Evolutionary conservation across 2,797 vertebrate species (phyloP).

Genomic region (Tenualosa ilisha): DNA sequence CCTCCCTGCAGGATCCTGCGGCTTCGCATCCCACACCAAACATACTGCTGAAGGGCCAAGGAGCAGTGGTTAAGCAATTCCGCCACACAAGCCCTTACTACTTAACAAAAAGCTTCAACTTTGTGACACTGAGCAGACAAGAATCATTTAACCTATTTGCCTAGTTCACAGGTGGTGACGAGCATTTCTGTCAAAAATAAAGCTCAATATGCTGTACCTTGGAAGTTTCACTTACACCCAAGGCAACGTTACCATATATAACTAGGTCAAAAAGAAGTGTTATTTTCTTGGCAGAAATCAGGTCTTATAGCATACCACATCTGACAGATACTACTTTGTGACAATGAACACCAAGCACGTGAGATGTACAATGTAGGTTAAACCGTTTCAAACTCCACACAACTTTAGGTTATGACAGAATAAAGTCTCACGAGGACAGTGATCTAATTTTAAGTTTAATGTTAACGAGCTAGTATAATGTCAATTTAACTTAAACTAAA

Average conservation of each 20-base stretch:
- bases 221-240: background rate
- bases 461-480: background rate
- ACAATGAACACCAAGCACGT: conserved; percentile 69
- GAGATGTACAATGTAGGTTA: conserved; percentile 31
- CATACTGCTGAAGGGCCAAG: background rate
- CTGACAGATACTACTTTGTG: background rate
- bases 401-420: background rate
- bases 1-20: conserved; percentile 5
- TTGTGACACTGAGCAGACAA: background rate
- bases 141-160: background rate
- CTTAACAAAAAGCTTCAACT: background rate
- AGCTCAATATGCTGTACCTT: background rate
- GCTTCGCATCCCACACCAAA: conserved; percentile 13
- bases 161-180: background rate
- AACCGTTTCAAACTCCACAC: background rate
- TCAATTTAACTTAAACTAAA: background rate
- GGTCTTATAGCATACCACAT: background rate
- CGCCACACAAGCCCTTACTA: conserved; percentile 45
- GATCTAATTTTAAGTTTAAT: background rate
- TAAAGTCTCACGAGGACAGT: background rate
- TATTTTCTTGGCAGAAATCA: background rate
- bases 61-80: background rate
- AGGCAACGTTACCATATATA: background rate
- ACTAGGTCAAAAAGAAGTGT: background rate
- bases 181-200: background rate